Conservation (phyloP, 2,797 vertebrate species). For the Sorex maritimensis region DNA sequence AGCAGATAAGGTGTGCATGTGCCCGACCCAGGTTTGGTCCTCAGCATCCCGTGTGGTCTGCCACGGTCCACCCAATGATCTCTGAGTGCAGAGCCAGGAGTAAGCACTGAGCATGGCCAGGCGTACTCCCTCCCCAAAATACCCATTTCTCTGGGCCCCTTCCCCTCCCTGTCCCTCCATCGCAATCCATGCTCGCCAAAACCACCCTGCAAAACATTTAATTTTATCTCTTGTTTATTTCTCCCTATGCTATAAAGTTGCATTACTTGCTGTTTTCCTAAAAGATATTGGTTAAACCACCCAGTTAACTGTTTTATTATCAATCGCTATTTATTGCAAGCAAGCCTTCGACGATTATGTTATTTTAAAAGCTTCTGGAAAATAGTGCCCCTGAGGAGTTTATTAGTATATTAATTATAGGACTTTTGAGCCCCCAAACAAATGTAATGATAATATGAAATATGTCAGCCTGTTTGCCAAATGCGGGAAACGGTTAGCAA, state of each 20-base stretch:
- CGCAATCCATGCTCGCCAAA: conserved; percentile 69
- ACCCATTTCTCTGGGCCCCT: not conserved
- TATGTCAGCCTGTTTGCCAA: conserved; percentile 79
- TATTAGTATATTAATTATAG: conserved; percentile 80
- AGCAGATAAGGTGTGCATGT: no score
- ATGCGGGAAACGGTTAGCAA: conserved; percentile 1
- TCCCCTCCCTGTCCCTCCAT: not conserved
- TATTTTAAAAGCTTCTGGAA: conserved; percentile 83
- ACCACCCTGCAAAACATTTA: conserved; percentile 47
- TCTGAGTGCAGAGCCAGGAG: no score
- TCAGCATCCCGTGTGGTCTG: no score
- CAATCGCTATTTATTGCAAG: conserved; percentile 83
- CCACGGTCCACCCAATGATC: no score
- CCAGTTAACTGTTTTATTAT: conserved; percentile 53
- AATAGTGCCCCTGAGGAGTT: conserved; percentile 81
- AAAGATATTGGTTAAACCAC: not conserved
- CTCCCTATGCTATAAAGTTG: conserved; percentile 20
- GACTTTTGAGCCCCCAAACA: conserved; percentile 83
- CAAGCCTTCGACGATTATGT: conserved; percentile 83
- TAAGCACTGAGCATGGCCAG: no score
- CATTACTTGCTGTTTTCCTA: not conserved
- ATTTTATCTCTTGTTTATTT: conserved; percentile 78
- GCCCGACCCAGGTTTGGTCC: no score
- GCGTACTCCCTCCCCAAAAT: not conserved
- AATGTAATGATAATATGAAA: conserved; percentile 72